Evolutionary conservation across 2,113 vertebrate species (phyloP).

Genomic region (Oplegnathus fasciatus): DNA sequence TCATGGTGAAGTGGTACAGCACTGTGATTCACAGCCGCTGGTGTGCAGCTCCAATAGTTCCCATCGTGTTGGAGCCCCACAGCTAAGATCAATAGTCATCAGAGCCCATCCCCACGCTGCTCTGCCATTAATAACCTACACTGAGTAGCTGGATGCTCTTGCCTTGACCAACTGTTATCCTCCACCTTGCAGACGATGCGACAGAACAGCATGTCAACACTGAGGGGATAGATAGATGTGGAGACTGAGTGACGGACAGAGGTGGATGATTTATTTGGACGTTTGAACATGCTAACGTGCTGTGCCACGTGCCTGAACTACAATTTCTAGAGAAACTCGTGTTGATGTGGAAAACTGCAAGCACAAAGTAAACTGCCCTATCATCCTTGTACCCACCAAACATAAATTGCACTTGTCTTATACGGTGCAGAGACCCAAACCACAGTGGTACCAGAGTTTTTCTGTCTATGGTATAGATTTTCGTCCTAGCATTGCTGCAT

Average conservation of each 20-base stretch:
- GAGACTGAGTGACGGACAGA: slow-evolving; percentile 16
- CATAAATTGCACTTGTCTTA: slow-evolving; percentile 27
- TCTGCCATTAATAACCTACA: slow-evolving; percentile 72
- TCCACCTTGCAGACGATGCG: slow-evolving; percentile 42
- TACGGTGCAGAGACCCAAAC: slow-evolving; percentile 27
- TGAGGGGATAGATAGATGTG: slow-evolving; percentile 9
- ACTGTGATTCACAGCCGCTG: slow-evolving; percentile 52
- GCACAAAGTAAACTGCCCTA: background rate
- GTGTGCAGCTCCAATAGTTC: slow-evolving; percentile 49
- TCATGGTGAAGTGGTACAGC: slow-evolving; percentile 50
- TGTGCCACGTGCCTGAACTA: background rate
- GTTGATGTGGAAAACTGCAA: background rate
- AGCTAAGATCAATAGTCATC: slow-evolving; percentile 75
- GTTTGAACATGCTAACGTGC: slow-evolving; percentile 19
- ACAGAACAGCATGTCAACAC: slow-evolving; percentile 45
- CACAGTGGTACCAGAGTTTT: slow-evolving; percentile 25
- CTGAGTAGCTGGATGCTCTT: slow-evolving; percentile 58
- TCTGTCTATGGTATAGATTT: slow-evolving; percentile 55
- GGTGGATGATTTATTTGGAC: slow-evolving; percentile 24
- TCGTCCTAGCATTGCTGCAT: slow-evolving; percentile 61
- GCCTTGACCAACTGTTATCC: slow-evolving; percentile 72
- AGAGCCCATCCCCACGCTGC: slow-evolving; percentile 63
- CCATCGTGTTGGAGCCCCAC: slow-evolving; percentile 47
- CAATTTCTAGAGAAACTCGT: slow-evolving; percentile 9
- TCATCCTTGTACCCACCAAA: slow-evolving; percentile 15